Base-by-base conservation (phyloP, 2,797 vertebrate species). In the Poeciliopsis presidionis region DNA sequence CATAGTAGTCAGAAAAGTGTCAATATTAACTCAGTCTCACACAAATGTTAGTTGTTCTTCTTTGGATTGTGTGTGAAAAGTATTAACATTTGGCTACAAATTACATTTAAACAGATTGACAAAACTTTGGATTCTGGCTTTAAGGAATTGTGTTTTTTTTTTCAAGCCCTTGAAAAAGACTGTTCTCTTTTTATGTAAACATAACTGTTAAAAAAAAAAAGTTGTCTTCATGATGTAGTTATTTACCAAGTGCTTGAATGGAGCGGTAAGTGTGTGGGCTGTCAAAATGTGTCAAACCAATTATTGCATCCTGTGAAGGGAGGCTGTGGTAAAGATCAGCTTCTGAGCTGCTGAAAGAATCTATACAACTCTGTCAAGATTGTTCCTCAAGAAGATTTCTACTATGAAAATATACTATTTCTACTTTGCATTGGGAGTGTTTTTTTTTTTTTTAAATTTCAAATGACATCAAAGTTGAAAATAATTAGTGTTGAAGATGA, bases 41-140 rank as follows among this genome's bases (percentile, higher is more conserved):
- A 12, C 13, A 59, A 57, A 57, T 5, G 57, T 59, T 5, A 53
- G 51, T 59, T 16, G 28, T 30, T 30, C 6, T 61, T 14, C 30
- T 61, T 18, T 18, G 59, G 28, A 33, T 33, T 33, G 14, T 33
- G 57, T 72, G 25, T 49, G 43, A n/a, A 73, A 33, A 72, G 57
- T 72, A 22, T 25, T 51, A 46, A 75, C 2, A 71, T 74, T 76
- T 81, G 2, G 30, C 80, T 67, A 43, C 25, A 45, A 30, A 59
- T 1, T 28, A 4, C 18, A 55, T 36, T 41, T n/a, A 6, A n/a
- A 51, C 7, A 71, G 51, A 73, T 41, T 16, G 36, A 36, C 14
- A 63, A 20, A 63, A 36, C 30, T 63, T 16, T 16, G 7, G 30
- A 36, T 18, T 63, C 30, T 8, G 28, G 28, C 2, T 16, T 59